phyloP scores from a whole-genome alignment of 2,113 vertebrate genomes.

The Tragelaphus buxtoni region DNA sequence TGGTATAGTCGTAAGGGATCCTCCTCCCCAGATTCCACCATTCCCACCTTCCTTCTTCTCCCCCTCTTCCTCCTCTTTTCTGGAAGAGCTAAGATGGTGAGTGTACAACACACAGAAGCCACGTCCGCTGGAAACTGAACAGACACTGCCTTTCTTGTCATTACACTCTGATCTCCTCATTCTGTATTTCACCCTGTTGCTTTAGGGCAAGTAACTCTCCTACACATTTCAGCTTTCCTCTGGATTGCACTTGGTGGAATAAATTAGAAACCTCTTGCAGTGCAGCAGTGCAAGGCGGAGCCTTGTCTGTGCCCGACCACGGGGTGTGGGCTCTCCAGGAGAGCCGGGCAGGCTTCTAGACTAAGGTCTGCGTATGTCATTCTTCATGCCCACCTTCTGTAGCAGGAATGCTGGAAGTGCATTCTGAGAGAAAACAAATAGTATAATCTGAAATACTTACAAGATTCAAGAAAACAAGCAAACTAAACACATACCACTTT shows the following conservation, averaged over 20 bases:
- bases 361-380: no score
- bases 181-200: background rate
- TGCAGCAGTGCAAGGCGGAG: fast-evolving
- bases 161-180: background rate
- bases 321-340: no score
- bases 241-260: background rate
- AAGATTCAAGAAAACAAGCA: background rate
- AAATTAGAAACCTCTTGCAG: background rate
- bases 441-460: background rate
- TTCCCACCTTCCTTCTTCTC: background rate
- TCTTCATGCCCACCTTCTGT: background rate
- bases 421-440: background rate
- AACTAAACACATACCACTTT: background rate
- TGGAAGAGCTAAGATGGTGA: no score
- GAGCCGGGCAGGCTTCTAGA: background rate
- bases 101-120: background rate
- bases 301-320: fast-evolving
- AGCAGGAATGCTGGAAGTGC: background rate
- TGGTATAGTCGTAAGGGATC: background rate
- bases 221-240: background rate
- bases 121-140: fast-evolving
- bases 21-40: background rate
- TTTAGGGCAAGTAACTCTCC: background rate
- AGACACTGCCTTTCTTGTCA: background rate
- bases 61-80: background rate